A percentile compares a stretch with the other conserved stretches of the same genome.
phyloP scores from a whole-genome alignment of 2,113 vertebrate species.

The Cyrtonyx montezumae region DNA sequence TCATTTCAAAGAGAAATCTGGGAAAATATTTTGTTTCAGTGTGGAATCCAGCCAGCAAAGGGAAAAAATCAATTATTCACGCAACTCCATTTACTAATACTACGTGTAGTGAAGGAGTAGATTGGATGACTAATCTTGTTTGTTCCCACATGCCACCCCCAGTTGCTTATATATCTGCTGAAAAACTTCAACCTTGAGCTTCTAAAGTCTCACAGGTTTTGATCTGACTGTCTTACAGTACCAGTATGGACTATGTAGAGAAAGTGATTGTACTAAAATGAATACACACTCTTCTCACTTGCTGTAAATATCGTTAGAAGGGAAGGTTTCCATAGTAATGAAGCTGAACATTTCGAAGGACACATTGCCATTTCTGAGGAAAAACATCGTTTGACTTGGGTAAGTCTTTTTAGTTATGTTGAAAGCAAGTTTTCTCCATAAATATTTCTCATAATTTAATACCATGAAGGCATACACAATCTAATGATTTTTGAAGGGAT shows the following conservation, averaged over 20 bases:
- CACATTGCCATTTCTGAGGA: not conserved
- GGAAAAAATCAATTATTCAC: constrained; percentile 36
- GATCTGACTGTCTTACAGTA: not conserved
- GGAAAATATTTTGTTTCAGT: constrained; percentile 22
- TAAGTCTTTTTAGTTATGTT: not conserved
- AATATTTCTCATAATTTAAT: not conserved
- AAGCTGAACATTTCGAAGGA: constrained; percentile 32
- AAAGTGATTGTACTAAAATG: not conserved
- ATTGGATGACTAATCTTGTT: constrained; percentile 42
- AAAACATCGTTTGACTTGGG: not conserved
- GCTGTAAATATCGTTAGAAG: not conserved
- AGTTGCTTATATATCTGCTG: not conserved
- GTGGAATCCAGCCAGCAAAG: not conserved
- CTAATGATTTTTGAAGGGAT: not conserved
- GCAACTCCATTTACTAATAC: constrained; percentile 24
- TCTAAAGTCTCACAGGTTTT: not conserved
- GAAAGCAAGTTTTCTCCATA: not conserved
- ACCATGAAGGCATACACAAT: not conserved
- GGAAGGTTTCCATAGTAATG: not conserved
- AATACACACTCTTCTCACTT: not conserved
- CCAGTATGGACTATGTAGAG: not conserved
- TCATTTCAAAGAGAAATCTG: constrained; percentile 11
- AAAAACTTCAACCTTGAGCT: not conserved
- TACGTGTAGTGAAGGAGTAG: not conserved
- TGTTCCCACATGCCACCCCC: not conserved